Percentiles rank a stretch among this genome's conserved stretches.
These are phyloP conservation scores for Burhinus bistriatus DNA, from an alignment of 2,113 vertebrate genomes.

Conservation along the genomic window DNA sequence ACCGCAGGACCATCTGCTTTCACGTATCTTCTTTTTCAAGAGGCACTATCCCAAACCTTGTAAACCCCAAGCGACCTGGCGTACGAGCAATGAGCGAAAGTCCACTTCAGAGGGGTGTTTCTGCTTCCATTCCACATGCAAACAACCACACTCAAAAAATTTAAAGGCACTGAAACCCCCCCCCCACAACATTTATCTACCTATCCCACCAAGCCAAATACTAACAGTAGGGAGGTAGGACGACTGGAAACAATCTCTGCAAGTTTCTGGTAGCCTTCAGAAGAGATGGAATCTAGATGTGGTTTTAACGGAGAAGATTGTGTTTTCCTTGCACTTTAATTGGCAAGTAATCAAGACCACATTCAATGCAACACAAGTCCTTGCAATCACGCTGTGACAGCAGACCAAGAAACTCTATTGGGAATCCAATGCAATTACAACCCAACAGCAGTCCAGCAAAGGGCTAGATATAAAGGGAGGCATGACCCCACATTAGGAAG, in stretches of 20 bases:
- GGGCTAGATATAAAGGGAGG: neutral
- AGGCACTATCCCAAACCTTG: neutral
- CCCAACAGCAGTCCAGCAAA: conserved; percentile 26
- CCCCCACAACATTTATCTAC: neutral
- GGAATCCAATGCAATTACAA: conserved; percentile 44
- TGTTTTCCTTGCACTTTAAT: conserved; percentile 52
- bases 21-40: neutral
- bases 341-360: conserved; percentile 54
- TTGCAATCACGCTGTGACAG: conserved; percentile 46
- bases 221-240: neutral
- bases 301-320: conserved; percentile 28
- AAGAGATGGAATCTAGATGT: neutral
- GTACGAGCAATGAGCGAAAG: neutral
- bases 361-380: conserved; percentile 47
- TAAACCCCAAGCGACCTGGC: neutral
- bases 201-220: neutral
- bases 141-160: neutral
- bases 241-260: neutral
- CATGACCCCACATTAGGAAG: conserved; percentile 16
- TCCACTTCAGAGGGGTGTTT: neutral
- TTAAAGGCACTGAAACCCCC: neutral
- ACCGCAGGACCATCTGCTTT: conserved; percentile 21
- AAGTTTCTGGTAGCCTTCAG: neutral
- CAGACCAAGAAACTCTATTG: conserved; percentile 49
- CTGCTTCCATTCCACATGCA: neutral